Base-by-base conservation (phyloP, 2,888 invertebrate species). In the Folsomia manolachei region DNA sequence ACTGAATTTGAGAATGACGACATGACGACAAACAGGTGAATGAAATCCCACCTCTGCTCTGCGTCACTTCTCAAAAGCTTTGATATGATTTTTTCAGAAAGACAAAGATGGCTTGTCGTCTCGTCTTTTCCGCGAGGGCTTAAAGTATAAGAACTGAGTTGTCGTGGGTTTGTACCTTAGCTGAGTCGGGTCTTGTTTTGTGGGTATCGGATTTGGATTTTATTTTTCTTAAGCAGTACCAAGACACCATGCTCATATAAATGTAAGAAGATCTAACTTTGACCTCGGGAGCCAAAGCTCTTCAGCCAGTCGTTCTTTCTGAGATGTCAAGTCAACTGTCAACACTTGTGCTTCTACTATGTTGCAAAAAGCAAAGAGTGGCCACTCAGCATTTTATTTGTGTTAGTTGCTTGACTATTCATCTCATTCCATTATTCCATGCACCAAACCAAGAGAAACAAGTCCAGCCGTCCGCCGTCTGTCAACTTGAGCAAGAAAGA, bases 251-350 rank as follows among this genome's bases (percentile, higher is more conserved):
- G n/a, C n/a, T n/a, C n/a, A n/a, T n/a, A n/a, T n/a, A n/a, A n/a
- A n/a, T n/a, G n/a, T n/a, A n/a, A n/a, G n/a, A n/a, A n/a, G n/a
- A n/a, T n/a, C n/a, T n/a, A n/a, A n/a, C n/a, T n/a, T n/a, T n/a
- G n/a, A n/a, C n/a, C n/a, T n/a, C n/a, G n/a, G n/a, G n/a, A n/a
- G n/a, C n/a, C 14, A 39, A 39, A 39, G 39, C 39, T 39, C 39
- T 39, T 14, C 4, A 39, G 39, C 39, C 39, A 39, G 39, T 39
- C 39, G 7, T 39, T 4, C 7, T n/a, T 64, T 27, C 11, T 27
- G 64, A 27, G 64, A 64, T 64, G 64, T 64, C 64, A 64, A 64
- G 64, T 64, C 27, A 64, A 64, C 64, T 27, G 64, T 64, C 27
- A 64, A 64, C 64, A 64, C 64, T 64, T 39, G 7, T 39, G 39